Percentiles rank a stretch among this genome's conserved stretches.
Conservation (phyloP, 2,113 vertebrate genomes). For the Microtus richardsoni region DNA sequence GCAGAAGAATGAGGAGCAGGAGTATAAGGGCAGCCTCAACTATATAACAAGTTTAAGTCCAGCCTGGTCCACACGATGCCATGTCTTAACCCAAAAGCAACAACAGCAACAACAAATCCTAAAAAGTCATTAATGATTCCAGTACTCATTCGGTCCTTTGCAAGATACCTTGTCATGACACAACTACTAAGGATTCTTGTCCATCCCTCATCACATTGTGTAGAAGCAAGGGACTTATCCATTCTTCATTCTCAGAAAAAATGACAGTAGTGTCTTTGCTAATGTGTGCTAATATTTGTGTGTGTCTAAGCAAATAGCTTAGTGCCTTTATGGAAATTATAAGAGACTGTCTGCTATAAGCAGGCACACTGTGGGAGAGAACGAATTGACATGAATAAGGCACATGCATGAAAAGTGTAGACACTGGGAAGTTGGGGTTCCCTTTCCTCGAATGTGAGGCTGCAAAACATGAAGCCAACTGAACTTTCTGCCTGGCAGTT, state of each 20-base stretch:
- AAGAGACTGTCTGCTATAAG: slow-evolving; percentile 1
- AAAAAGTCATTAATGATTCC: background rate
- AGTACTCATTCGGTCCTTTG: background rate
- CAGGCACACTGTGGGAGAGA: background rate
- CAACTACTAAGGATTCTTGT: background rate
- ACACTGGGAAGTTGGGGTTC: background rate
- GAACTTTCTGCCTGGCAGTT: background rate
- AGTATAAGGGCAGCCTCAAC: background rate
- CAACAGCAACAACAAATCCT: background rate
- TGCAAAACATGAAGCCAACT: background rate
- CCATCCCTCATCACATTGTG: background rate
- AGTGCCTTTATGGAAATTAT: slow-evolving; percentile 13
- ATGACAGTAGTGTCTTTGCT: background rate
- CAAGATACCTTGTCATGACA: background rate
- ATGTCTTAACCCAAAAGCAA: background rate
- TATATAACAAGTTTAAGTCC: background rate
- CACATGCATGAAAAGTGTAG: rapidly evolving
- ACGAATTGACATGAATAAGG: background rate
- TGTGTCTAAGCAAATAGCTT: background rate
- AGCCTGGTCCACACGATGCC: background rate
- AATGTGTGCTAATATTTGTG: background rate
- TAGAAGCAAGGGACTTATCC: background rate
- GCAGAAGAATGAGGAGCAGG: background rate
- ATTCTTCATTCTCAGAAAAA: slow-evolving; percentile 21
- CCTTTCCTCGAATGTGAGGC: background rate